Percentiles rank a stretch among this genome's conserved stretches.
Evolutionary conservation across 1,140 invertebrate genomes (phyloP).

Genomic region (Homarus americanus): DNA sequence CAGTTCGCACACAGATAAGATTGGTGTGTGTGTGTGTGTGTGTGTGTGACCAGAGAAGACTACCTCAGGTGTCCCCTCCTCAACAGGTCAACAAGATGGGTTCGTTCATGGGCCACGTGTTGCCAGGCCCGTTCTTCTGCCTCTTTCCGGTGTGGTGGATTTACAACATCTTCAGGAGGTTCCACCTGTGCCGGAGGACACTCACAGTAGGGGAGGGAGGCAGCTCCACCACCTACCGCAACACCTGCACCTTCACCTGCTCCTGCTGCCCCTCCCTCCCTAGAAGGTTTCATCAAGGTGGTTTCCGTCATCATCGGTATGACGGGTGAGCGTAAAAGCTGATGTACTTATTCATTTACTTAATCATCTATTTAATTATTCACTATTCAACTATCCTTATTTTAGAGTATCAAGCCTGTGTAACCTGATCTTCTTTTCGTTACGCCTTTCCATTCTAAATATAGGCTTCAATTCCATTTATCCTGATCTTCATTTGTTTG

Average conservation of each 20-base stretch:
- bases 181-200: conserved; percentile 5
- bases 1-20: too few species aligned
- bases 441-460: too few species aligned
- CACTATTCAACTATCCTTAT: too few species aligned
- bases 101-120: conserved; percentile 76
- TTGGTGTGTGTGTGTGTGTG: too few species aligned
- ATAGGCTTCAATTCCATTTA: neutral
- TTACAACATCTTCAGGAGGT: conserved; percentile 76
- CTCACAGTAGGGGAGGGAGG: neutral
- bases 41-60: too few species aligned
- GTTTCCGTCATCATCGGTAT: neutral
- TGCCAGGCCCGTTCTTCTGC: conserved; percentile 80
- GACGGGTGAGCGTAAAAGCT: neutral
- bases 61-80: neutral
- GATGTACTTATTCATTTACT: too few species aligned
- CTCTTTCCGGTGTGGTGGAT: conserved; percentile 79
- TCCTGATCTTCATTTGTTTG: neutral
- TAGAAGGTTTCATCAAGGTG: conserved; percentile 43
- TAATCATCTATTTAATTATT: too few species aligned
- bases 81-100: conserved; percentile 49
- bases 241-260: conserved; percentile 36
- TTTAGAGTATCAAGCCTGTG: too few species aligned
- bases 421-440: neutral
- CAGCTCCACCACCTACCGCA: neutral
- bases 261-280: conserved; percentile 4